Conservation (phyloP, 2,888 invertebrate species). For the Thera obeliscata region DNA sequence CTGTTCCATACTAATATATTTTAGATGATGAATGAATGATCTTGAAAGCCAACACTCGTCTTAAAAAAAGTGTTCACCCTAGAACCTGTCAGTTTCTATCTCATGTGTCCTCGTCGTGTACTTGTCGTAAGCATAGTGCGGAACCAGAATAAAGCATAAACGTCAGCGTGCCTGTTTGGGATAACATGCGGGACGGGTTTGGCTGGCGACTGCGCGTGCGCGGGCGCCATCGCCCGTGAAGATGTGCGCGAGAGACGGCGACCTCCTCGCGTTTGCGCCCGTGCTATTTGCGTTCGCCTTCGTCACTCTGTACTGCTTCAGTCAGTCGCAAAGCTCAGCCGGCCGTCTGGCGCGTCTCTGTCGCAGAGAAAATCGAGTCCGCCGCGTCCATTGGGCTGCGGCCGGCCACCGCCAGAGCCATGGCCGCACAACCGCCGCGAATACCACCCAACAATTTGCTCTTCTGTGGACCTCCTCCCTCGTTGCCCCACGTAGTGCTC, state of each 20-base stretch:
- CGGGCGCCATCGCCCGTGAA: slow-evolving; percentile 83
- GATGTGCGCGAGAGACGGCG: slow-evolving; percentile 83
- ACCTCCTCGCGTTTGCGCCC: slow-evolving; percentile 83
- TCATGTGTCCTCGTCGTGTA: slow-evolving; percentile 52
- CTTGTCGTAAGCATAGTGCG: slow-evolving; percentile 69
- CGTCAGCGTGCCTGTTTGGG: slow-evolving; percentile 77
- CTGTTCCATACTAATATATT: slow-evolving; percentile 37
- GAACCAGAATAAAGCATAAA: slow-evolving; percentile 78
- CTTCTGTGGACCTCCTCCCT: slow-evolving; percentile 77
- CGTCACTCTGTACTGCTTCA: slow-evolving; percentile 83
- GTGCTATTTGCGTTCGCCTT: slow-evolving; percentile 83
- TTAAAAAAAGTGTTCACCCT: slow-evolving; percentile 75
- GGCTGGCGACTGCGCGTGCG: slow-evolving; percentile 79
- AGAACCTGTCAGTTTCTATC: slow-evolving; percentile 62
- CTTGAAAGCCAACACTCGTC: slow-evolving; percentile 63
- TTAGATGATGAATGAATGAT: slow-evolving; percentile 40
- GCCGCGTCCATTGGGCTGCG: slow-evolving; percentile 72
- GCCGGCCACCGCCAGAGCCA: slow-evolving; percentile 70
- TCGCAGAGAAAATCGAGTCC: slow-evolving; percentile 66
- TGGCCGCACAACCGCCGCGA: slow-evolving; percentile 81
- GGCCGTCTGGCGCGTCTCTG: slow-evolving; percentile 80
- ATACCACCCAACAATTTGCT: slow-evolving; percentile 80
- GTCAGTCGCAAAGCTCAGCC: slow-evolving; percentile 81
- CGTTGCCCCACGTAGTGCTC: slow-evolving; percentile 79
- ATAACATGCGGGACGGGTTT: slow-evolving; percentile 78